Percentiles rank a stretch among this genome's conserved stretches.
These are phyloP conservation scores for Amiota mariae DNA, from an alignment of 2,888 invertebrate genomes.

Conservation along the genomic window DNA sequence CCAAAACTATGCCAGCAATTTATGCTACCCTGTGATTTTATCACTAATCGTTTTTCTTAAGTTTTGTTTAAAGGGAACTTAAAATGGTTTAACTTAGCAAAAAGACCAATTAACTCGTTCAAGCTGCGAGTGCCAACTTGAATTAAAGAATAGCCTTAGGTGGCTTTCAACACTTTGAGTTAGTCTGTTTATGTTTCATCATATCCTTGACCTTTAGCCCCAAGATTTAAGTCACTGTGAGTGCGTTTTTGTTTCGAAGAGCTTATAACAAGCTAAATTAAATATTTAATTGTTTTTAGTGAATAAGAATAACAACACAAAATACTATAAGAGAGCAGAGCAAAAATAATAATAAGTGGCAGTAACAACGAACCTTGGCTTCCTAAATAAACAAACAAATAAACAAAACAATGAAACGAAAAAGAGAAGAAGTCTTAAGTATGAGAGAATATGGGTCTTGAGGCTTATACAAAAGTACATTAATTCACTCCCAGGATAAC, in stretches of 20 bases:
- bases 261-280: constrained; percentile 42
- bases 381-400: not conserved
- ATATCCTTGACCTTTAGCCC: constrained; percentile 65
- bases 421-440: not conserved
- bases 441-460: not conserved
- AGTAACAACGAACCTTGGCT: not conserved
- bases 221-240: constrained; percentile 42
- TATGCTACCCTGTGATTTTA: too few relatives aligned
- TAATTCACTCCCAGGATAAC: constrained; percentile 57
- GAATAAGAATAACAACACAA: constrained; percentile 24
- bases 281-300: constrained; percentile 66
- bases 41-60: too few relatives aligned
- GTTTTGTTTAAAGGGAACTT: too few relatives aligned
- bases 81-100: too few relatives aligned
- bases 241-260: not conserved
- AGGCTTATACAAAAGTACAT: constrained; percentile 24
- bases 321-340: constrained; percentile 38
- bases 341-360: not conserved
- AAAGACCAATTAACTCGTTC: too few relatives aligned
- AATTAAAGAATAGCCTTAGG: constrained; percentile 42
- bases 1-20: too few relatives aligned
- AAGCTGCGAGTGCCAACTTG: too few relatives aligned
- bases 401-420: constrained; percentile 7
- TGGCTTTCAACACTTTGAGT: constrained; percentile 40
- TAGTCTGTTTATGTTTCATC: constrained; percentile 35